phyloP scores from a whole-genome alignment of 2,888 invertebrate genomes.

The Gandaritis pyraliata region DNA sequence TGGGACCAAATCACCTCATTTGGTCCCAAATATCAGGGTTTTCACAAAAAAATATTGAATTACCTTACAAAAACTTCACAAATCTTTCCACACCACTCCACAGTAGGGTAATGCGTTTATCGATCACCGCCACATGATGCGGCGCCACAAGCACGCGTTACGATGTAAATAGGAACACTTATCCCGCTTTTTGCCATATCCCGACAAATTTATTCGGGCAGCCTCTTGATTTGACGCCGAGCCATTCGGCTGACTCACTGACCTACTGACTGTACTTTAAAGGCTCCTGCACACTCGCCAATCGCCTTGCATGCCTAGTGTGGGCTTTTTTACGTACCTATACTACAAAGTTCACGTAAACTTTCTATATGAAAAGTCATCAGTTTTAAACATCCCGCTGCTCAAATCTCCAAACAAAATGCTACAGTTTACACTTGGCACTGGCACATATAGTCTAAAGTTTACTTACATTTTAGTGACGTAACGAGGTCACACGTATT shows the following conservation, averaged over 20 bases:
- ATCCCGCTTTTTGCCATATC: conserved; percentile 74
- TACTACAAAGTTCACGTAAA: too few relatives aligned
- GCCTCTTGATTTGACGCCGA: not conserved
- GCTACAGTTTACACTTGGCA: too few relatives aligned
- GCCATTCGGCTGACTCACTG: not conserved
- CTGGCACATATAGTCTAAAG: too few relatives aligned
- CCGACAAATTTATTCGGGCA: conserved; percentile 74
- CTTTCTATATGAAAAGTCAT: too few relatives aligned
- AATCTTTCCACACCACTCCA: too few relatives aligned
- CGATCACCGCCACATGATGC: conserved; percentile 61
- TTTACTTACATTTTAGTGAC: too few relatives aligned
- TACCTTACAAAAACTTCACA: not conserved
- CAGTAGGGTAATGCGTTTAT: conserved; percentile 47
- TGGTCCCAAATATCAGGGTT: not conserved
- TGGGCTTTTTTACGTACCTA: too few relatives aligned
- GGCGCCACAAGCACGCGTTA: conserved; percentile 54
- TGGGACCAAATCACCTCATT: not conserved
- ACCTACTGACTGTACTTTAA: not conserved
- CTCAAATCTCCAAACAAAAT: too few relatives aligned
- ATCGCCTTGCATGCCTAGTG: too few relatives aligned
- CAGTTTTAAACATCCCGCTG: too few relatives aligned
- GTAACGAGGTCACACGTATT: too few relatives aligned
- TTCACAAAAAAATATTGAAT: not conserved
- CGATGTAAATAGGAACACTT: conserved; percentile 74
- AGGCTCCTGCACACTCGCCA: too few relatives aligned